These are phyloP conservation scores for Macrostomum cliftonense DNA, from an alignment of 2,888 invertebrate genomes.

Conservation along the genomic window DNA sequence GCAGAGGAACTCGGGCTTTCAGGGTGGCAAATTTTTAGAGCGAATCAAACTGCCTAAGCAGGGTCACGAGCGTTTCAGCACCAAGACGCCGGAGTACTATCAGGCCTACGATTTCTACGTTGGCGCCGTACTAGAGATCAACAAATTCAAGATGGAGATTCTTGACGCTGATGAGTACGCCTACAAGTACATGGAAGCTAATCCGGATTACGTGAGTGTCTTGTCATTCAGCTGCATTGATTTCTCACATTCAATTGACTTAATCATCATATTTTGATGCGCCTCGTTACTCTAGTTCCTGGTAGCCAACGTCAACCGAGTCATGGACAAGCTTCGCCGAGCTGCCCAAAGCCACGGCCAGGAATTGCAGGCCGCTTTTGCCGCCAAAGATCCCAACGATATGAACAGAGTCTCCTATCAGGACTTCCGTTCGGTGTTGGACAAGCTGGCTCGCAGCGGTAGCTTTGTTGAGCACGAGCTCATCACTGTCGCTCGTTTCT, in stretches of 20 bases:
- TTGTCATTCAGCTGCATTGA: too few species aligned
- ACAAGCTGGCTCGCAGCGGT: slow-evolving; percentile 17
- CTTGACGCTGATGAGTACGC: slow-evolving; percentile 38
- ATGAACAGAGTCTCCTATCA: slow-evolving; percentile 19
- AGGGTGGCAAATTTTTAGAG: slow-evolving; percentile 37
- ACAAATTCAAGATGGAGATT: slow-evolving; percentile 30
- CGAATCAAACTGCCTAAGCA: slow-evolving; percentile 40
- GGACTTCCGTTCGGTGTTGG: slow-evolving; percentile 20
- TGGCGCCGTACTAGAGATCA: slow-evolving; percentile 30
- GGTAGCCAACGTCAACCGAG: slow-evolving; percentile 19
- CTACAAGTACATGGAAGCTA: slow-evolving; percentile 47
- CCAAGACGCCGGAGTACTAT: slow-evolving; percentile 33
- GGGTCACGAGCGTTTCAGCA: slow-evolving; percentile 42
- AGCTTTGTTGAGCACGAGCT: slow-evolving; percentile 24
- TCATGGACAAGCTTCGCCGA: slow-evolving; percentile 18
- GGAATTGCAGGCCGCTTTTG: slow-evolving; percentile 23
- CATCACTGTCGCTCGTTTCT: slow-evolving; percentile 21
- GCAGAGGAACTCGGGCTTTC: slow-evolving; percentile 23
- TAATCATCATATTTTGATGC: neutral
- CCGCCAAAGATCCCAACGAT: slow-evolving; percentile 21
- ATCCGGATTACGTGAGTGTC: slow-evolving; percentile 3
- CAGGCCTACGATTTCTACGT: slow-evolving; percentile 28
- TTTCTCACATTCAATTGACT: too few species aligned
- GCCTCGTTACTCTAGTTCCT: slow-evolving; percentile 18
- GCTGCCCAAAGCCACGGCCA: slow-evolving; percentile 19